These are phyloP conservation scores for Hephaestus fuliginosus DNA, from an alignment of 2,797 vertebrate species.

Conservation along the genomic window DNA sequence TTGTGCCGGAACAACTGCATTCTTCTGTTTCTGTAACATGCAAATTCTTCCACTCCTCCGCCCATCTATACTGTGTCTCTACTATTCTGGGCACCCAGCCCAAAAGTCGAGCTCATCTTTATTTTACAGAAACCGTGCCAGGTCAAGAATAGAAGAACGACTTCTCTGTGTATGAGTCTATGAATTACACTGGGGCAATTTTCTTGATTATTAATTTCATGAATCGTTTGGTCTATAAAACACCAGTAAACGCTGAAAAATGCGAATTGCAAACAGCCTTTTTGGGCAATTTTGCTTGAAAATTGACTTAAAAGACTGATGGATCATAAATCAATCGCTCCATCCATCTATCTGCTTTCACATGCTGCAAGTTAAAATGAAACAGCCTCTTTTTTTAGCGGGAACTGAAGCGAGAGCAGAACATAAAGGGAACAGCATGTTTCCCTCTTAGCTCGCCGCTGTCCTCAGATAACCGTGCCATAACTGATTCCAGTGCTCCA, in stretches of 20 bases:
- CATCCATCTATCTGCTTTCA: neutral
- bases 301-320: too few relatives aligned
- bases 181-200: neutral
- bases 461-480: constrained; percentile 51
- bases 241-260: neutral
- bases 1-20: neutral
- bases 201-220: neutral
- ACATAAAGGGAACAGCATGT: constrained; percentile 8
- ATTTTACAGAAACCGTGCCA: neutral
- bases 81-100: neutral
- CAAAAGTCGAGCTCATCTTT: neutral
- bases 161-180: neutral
- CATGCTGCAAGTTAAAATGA: neutral
- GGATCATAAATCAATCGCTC: too few relatives aligned
- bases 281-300: too few relatives aligned
- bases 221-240: neutral
- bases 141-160: neutral
- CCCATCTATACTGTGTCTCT: neutral
- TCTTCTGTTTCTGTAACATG: neutral
- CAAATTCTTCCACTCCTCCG: neutral
- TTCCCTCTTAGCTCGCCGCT: constrained; percentile 13
- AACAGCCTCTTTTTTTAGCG: neutral
- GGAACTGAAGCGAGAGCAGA: neutral
- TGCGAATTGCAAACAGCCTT: too few relatives aligned
- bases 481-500: neutral